A percentile compares a stretch with the other conserved stretches of the same genome.
Evolutionary conservation across 2,888 invertebrate genomes (phyloP).

Genomic region (Pomacea canaliculata): DNA sequence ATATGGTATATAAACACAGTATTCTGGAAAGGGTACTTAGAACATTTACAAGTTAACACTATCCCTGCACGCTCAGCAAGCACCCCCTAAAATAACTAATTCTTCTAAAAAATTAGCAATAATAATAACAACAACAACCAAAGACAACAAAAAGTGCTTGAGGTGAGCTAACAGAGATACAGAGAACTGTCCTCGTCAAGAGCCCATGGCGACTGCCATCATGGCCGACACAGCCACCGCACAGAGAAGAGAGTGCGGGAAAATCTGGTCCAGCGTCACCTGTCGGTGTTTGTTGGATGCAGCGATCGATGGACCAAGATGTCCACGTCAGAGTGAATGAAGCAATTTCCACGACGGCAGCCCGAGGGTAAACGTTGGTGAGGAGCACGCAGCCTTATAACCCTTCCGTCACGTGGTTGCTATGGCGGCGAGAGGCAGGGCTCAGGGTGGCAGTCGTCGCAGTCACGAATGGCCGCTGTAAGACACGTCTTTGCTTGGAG

Average conservation of each 20-base stretch:
- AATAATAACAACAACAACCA: neutral
- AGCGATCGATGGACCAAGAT: slow-evolving; percentile 8
- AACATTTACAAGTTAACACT: too few species aligned
- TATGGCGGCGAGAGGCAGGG: neutral
- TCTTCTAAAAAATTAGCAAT: too few species aligned
- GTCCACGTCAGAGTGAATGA: neutral
- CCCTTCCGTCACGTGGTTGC: neutral
- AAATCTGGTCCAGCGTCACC: neutral
- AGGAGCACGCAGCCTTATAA: neutral
- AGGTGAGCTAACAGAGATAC: too few species aligned
- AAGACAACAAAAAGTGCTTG: too few species aligned
- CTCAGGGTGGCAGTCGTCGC: too few species aligned
- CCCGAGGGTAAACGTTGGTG: neutral
- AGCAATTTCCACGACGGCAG: neutral
- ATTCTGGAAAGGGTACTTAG: too few species aligned
- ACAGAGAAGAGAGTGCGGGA: slow-evolving; percentile 13
- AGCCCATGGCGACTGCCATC: too few species aligned
- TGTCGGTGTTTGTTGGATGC: slow-evolving; percentile 1
- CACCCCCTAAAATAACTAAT: neutral
- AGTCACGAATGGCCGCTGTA: too few species aligned
- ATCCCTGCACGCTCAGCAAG: neutral
- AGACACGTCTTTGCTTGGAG: too few species aligned
- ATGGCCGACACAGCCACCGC: neutral
- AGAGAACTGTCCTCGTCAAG: too few species aligned
- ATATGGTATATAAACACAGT: too few species aligned